Evolutionary conservation across 2,888 invertebrate species (phyloP).

Genomic region (Vannuccia rotundouncinata): DNA sequence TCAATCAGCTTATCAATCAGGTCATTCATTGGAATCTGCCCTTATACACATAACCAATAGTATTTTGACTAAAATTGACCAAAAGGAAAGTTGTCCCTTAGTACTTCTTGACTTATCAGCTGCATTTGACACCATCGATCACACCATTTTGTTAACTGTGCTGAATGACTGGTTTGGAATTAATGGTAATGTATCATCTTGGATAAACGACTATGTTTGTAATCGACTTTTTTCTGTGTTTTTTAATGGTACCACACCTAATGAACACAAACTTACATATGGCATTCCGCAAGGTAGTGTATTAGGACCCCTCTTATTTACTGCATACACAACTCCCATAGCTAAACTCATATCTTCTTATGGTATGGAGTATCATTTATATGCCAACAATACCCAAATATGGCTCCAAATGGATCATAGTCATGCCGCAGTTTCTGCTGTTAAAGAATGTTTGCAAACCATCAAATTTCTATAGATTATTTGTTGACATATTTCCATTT

Average conservation of each 20-base stretch:
- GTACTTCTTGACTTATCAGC: conserved; percentile 14
- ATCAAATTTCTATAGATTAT: no score
- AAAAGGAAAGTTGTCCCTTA: not conserved
- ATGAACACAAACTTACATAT: conserved; percentile 14
- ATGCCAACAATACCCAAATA: conserved; percentile 21
- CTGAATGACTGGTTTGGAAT: conserved; percentile 13
- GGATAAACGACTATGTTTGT: conserved; percentile 20
- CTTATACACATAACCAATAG: conserved; percentile 1
- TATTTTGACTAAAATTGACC: conserved; percentile 19
- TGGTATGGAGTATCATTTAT: conserved; percentile 26
- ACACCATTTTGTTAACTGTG: not conserved
- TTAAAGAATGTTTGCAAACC: conserved; percentile 11
- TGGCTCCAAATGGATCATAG: conserved; percentile 19
- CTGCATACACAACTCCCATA: conserved; percentile 8
- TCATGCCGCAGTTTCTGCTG: not conserved
- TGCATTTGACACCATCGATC: conserved; percentile 5
- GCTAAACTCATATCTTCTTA: conserved; percentile 15
- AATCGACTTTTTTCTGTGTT: conserved; percentile 11
- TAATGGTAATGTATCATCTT: conserved; percentile 9
- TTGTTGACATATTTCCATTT: no score
- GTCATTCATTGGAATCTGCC: not conserved
- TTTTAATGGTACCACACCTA: conserved; percentile 17
- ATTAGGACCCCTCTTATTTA: conserved; percentile 15
- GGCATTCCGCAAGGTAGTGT: conserved; percentile 17
- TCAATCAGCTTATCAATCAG: not conserved